Evolutionary conservation across 23 tunicate genomes (phyloP).

Genomic region (Oikopleura dioica): DNA sequence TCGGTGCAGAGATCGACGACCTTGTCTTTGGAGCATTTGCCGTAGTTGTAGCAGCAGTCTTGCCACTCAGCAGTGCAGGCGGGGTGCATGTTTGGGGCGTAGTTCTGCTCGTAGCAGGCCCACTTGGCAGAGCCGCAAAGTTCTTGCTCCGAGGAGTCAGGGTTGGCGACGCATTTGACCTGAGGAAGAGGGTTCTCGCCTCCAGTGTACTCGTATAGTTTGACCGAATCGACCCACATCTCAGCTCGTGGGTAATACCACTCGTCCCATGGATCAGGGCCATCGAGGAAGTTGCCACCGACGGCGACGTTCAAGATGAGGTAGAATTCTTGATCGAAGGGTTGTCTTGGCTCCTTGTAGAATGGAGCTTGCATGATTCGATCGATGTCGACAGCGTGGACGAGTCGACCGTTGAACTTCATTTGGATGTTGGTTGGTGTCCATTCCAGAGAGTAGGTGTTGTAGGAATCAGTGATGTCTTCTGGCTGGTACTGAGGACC

Average conservation of each 20-base stretch:
- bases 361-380: background rate
- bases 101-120: slow-evolving; percentile 60
- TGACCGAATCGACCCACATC: slow-evolving; percentile 82
- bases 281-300: slow-evolving; percentile 60
- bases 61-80: background rate
- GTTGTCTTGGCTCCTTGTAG: background rate
- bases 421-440: slow-evolving; percentile 48
- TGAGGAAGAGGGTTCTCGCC: background rate
- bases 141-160: slow-evolving; percentile 20
- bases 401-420: background rate
- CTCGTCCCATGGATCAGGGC: slow-evolving; percentile 35
- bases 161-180: slow-evolving; percentile 27
- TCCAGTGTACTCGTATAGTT: slow-evolving; percentile 15
- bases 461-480: slow-evolving; percentile 43
- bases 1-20: slow-evolving; percentile 13
- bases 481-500: slow-evolving; percentile 28
- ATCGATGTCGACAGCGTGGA: background rate
- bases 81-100: slow-evolving; percentile 49
- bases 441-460: slow-evolving; percentile 83
- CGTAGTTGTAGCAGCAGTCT: background rate
- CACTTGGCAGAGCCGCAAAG: slow-evolving; percentile 52
- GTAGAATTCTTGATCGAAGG: slow-evolving; percentile 24
- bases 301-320: slow-evolving; percentile 63
- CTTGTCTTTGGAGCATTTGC: background rate
- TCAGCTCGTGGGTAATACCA: slow-evolving; percentile 84